Percentiles rank a stretch among this genome's conserved stretches.
Conservation (phyloP, 1,140 invertebrate genomes). For the Choristoneura fumiferana region DNA sequence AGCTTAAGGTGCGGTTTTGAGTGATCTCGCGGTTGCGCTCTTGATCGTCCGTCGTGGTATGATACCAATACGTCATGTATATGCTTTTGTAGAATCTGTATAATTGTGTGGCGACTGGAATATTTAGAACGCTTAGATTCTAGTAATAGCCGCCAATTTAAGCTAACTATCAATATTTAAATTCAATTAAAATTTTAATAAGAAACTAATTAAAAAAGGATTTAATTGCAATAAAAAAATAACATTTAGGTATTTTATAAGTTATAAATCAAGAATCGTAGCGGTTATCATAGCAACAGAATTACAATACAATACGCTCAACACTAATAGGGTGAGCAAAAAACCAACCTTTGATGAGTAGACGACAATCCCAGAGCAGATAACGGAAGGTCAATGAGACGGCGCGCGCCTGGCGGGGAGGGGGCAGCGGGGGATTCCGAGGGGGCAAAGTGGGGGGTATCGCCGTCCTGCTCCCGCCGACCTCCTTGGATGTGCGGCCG, state of each 20-base stretch:
- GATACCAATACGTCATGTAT: slow-evolving; percentile 75
- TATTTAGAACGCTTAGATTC: slow-evolving; percentile 68
- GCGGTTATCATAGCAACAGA: not conserved
- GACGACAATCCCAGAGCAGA: slow-evolving; percentile 62
- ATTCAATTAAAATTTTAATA: no score
- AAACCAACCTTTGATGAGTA: slow-evolving; percentile 37
- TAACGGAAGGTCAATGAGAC: slow-evolving; percentile 74
- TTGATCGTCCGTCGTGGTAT: slow-evolving; percentile 74
- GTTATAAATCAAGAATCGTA: no score
- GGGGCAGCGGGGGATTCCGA: slow-evolving; percentile 25
- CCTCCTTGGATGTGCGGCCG: slow-evolving; percentile 75
- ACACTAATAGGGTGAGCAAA: slow-evolving; percentile 19
- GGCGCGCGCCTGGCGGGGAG: slow-evolving; percentile 34
- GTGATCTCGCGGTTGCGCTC: slow-evolving; percentile 67
- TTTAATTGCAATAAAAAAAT: no score
- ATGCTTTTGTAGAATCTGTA: slow-evolving; percentile 74
- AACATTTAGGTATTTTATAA: no score
- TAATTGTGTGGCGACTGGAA: slow-evolving; percentile 69
- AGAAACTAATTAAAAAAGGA: no score
- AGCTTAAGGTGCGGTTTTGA: slow-evolving; percentile 78
- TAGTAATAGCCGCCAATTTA: no score
- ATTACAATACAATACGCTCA: slow-evolving; percentile 10
- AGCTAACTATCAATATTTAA: no score
- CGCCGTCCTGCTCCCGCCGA: slow-evolving; percentile 56
- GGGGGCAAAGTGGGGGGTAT: slow-evolving; percentile 20